Base-by-base conservation (phyloP, 2,888 invertebrate species). In the Ethmia dodecea region DNA sequence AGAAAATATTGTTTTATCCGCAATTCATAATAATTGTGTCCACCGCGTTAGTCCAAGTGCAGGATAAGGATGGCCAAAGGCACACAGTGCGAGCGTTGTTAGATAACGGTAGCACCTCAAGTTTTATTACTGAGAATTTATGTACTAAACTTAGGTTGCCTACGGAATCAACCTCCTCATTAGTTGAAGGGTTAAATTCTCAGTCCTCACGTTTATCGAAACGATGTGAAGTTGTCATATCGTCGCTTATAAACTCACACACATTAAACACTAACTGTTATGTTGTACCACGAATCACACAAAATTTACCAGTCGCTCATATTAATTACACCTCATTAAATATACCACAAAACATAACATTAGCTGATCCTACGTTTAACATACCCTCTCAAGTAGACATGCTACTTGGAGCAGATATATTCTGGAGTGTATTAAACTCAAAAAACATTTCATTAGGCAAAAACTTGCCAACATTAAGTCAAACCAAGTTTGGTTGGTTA, bases 391-490 rank as follows among this genome's bases (percentile, higher is more conserved):
- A 32, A 13, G 33, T 42, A 12, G 24, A 39, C 5, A 37, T 42
- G 31, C 15, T 43, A n/a, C 32, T 40, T 11, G 32, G 43, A 14
- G 38, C 36, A 5, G 40, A 41, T 13, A 15, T 41, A n/a, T 43
- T 42, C 18, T 39, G 42, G 42, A 14, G 24, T 3, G 27, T 39
- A 1, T n/a, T 42, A 26, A 28, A 12, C 11, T n/a, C 5, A 1
- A n/a, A 24, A n/a, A 16, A 22, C 6, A 35, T 35, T n/a, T 14
- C 32, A 1, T 16, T 40, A 16, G 38, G 38, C 2, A 38, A 36
- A 31, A 8, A 35, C 24, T 35, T 35, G 25, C 41, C 41, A 11
- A 33, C 24, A 14, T 16, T 41, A 18, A 13, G 12, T 31, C 30
- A 35, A 33, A 37, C 41, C 24, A 35, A 31, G 15, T 15, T 41